A percentile compares a stretch with the other conserved stretches of the same genome.
phyloP scores from a whole-genome alignment of 1,140 invertebrate species.

The Tetragnatha versicolor region DNA sequence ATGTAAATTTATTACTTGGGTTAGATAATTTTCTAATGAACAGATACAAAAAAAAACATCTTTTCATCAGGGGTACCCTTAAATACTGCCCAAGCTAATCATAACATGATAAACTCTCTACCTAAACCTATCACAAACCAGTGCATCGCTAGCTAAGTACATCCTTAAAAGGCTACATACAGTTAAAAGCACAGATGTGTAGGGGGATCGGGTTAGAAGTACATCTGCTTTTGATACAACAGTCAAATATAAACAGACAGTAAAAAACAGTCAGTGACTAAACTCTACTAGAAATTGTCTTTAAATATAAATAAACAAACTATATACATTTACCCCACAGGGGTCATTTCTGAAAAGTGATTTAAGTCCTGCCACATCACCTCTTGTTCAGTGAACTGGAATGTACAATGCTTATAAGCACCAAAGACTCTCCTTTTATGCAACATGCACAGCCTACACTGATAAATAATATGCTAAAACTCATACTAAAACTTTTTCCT shows the following conservation, averaged over 20 bases:
- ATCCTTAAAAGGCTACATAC: conserved; percentile 48
- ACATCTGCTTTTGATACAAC: conserved; percentile 38
- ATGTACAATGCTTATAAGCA: conserved; percentile 48
- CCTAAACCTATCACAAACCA: conserved; percentile 25
- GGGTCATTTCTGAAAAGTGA: conserved; percentile 34
- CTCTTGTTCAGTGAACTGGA: conserved; percentile 27
- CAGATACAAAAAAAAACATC: background rate
- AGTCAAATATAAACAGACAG: conserved; percentile 55
- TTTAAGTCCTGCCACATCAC: conserved; percentile 24
- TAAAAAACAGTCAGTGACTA: conserved; percentile 55
- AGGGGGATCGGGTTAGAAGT: conserved; percentile 18
- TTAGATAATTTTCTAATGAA: background rate
- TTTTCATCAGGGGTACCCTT: background rate
- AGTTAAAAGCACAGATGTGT: conserved; percentile 50
- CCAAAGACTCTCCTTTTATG: conserved; percentile 26
- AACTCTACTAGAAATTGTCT: conserved; percentile 51
- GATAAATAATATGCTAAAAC: background rate
- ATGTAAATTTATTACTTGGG: background rate
- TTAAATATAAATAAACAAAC: conserved; percentile 54
- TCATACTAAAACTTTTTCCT: background rate
- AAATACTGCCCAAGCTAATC: background rate
- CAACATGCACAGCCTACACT: conserved; percentile 11
- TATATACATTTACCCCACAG: conserved; percentile 53
- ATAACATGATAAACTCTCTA: background rate
- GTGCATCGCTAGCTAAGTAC: conserved; percentile 45